Evolutionary conservation across 2,797 vertebrate species (phyloP), one percentile per base, ranked within the genome.

Genomic region (Sebastes elongatus): DNA sequence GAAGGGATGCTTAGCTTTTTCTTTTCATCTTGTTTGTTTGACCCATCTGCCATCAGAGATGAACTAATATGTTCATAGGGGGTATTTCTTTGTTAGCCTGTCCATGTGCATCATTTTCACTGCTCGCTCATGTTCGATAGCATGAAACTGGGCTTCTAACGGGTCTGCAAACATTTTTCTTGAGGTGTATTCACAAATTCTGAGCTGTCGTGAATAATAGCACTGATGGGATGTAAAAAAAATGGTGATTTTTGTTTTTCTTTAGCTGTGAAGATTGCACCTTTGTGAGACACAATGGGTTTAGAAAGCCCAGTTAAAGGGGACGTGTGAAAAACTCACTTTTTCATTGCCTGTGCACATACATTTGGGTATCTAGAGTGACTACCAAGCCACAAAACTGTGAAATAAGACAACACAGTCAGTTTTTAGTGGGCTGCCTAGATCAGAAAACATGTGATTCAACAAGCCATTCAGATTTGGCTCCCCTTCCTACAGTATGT

Each of bases 1-100:
- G 86, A 83, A 74, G 73, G 70, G 71, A 68, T 61, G 22, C 69
- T 61, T 85, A 30, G 71, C 49, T 80, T 76, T 68, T 28, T 16
- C 2, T 42, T 71, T 66, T 52, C 25, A 20, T 64, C 28, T 62
- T 71, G 64, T 78, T 86, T 80, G 52, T 65, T 77, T 86, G 81
- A 86, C 70, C 87, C 85, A 85, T 93, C 92, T 92, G 90, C 62
- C 74, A 68, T 66, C 68, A 74, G 70, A 83, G 25, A 88, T 89
- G 16, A 76, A 80, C 67, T 62, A 9, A 85, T 81, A 80, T 80
- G 56, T 82, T 68, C 38, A 28, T 8, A 33, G 22, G 42, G 53
- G 63, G 49, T 57, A 56, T 63, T 38, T 79, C 70, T 77, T 71
- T 91, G 67, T 84, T 52, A 33, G 30, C 11, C 56, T 78, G 82